Percentiles rank a stretch among this genome's conserved stretches.
Conservation (phyloP, 2,888 invertebrate genomes). For the Galerucella nymphaeae region DNA sequence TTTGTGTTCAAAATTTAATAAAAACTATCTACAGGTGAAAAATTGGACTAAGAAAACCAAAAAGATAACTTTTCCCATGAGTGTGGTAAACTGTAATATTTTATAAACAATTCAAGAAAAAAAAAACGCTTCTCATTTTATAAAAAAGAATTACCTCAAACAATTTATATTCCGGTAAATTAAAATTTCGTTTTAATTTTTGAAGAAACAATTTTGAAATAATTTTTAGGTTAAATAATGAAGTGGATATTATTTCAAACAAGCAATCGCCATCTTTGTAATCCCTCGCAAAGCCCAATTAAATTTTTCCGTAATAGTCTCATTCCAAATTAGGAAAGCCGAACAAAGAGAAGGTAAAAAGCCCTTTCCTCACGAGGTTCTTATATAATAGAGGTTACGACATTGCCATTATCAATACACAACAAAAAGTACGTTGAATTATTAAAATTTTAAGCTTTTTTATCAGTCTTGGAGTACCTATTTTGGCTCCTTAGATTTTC, state of each 20-base stretch:
- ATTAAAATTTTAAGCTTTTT: no score
- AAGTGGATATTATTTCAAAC: constrained; percentile 25
- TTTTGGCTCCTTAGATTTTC: no score
- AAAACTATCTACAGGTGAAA: not conserved
- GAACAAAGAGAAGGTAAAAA: constrained; percentile 30
- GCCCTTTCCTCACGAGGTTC: constrained; percentile 16
- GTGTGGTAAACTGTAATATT: no score
- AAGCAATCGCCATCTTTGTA: constrained; percentile 21
- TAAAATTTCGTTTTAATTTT: constrained; percentile 26
- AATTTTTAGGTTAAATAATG: constrained; percentile 29
- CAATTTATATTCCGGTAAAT: constrained; percentile 9
- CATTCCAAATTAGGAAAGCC: constrained; percentile 30
- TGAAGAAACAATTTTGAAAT: constrained; percentile 22
- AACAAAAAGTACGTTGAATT: no score
- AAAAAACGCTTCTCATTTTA: not conserved
- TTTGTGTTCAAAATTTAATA: not conserved
- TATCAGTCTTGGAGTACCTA: no score
- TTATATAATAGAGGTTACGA: constrained; percentile 7
- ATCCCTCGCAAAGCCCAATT: constrained; percentile 30
- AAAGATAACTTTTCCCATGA: no score
- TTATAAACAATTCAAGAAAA: not conserved
- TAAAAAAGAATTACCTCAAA: constrained; percentile 15
- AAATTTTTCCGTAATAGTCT: constrained; percentile 34
- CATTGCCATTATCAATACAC: not conserved
- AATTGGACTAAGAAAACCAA: no score